Conservation (phyloP, 1,140 invertebrate species). For the Aphelinus certus region DNA sequence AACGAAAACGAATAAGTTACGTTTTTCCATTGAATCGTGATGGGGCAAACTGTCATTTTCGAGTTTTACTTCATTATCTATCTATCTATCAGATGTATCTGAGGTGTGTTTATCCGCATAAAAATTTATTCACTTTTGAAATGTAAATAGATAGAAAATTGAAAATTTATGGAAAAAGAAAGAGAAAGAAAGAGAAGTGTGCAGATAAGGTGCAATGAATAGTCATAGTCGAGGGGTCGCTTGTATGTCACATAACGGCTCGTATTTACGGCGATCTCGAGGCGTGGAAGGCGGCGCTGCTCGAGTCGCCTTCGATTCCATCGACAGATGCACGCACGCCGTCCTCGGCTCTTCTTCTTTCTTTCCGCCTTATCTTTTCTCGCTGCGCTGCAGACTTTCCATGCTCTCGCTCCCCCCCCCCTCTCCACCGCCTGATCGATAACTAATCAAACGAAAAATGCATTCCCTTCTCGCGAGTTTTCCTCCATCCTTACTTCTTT, state of each 20-base stretch:
- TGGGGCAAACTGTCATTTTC: too few species aligned
- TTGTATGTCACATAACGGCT: constrained; percentile 11
- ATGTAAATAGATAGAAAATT: neutral
- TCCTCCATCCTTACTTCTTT: neutral
- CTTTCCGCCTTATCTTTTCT: neutral
- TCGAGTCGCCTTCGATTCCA: constrained; percentile 15
- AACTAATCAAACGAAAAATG: constrained; percentile 19
- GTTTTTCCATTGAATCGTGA: too few species aligned
- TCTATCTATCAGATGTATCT: too few species aligned
- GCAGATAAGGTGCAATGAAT: constrained; percentile 55
- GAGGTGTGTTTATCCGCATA: too few species aligned
- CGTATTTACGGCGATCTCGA: constrained; percentile 42
- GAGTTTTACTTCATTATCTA: too few species aligned
- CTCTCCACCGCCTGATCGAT: neutral
- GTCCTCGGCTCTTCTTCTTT: neutral
- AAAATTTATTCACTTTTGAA: too few species aligned
- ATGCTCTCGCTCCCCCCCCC: neutral
- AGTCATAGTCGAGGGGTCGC: constrained; percentile 37
- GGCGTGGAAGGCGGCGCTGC: constrained; percentile 12
- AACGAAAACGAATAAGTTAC: neutral
- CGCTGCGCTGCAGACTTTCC: constrained; percentile 5
- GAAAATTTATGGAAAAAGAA: neutral
- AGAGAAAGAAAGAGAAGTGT: constrained; percentile 41
- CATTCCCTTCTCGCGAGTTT: constrained; percentile 5
- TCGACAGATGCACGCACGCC: constrained; percentile 25